Conservation (phyloP, 2,888 invertebrate genomes). For the Tineola bisselliella region DNA sequence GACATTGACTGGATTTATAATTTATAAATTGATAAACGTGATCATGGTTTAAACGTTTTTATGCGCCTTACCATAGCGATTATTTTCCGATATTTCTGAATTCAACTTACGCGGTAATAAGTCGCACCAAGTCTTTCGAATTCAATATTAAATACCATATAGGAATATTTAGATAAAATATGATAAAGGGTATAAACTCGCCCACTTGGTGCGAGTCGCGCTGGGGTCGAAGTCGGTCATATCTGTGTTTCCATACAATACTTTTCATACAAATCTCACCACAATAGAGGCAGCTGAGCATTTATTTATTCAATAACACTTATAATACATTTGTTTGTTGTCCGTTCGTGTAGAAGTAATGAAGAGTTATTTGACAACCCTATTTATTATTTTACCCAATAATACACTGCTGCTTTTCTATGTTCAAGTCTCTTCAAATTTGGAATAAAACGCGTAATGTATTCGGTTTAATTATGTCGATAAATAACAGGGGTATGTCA, state of each 20-base stretch:
- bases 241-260: background rate
- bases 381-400: background rate
- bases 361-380: constrained; percentile 14
- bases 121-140: too few relatives aligned
- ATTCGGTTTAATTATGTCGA: background rate
- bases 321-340: constrained; percentile 29
- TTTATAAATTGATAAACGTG: too few relatives aligned
- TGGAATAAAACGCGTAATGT: background rate
- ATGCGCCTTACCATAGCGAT: too few relatives aligned
- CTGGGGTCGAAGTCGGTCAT: background rate
- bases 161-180: too few relatives aligned
- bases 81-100: too few relatives aligned
- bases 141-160: too few relatives aligned
- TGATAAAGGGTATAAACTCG: background rate
- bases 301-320: constrained; percentile 32
- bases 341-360: constrained; percentile 33
- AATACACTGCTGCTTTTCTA: background rate
- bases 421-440: background rate
- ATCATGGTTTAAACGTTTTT: too few relatives aligned
- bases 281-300: constrained; percentile 27
- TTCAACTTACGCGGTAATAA: too few relatives aligned
- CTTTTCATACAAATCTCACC: constrained; percentile 15
- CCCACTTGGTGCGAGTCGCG: background rate
- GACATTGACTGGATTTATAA: too few relatives aligned
- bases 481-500: background rate